These are phyloP conservation scores for Enteromius argenteus DNA, from an alignment of 2,797 vertebrate genomes.

Conservation along the genomic window DNA sequence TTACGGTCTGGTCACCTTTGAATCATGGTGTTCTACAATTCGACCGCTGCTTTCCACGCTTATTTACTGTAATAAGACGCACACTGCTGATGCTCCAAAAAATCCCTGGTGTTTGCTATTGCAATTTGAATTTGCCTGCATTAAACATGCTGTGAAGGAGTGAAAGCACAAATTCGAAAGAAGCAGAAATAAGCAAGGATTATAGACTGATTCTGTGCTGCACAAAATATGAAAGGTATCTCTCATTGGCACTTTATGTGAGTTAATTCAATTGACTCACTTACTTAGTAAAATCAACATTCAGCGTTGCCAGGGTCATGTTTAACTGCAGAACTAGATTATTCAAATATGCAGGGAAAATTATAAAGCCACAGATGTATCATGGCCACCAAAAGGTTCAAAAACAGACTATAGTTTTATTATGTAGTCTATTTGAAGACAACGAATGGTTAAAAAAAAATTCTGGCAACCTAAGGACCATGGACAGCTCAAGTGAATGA, in stretches of 20 bases:
- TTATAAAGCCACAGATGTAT: not conserved
- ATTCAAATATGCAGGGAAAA: not conserved
- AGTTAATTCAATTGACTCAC: not conserved
- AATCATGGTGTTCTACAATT: constrained; percentile 6
- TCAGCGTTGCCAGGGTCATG: not conserved
- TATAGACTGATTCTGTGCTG: not conserved
- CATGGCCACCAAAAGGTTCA: not conserved
- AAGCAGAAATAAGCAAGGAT: constrained; percentile 4
- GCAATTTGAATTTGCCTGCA: constrained; percentile 10
- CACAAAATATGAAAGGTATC: constrained; percentile 17
- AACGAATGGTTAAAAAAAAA: not conserved
- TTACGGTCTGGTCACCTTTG: constrained; percentile 29
- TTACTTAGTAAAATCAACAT: not conserved
- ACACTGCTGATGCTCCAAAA: constrained; percentile 2
- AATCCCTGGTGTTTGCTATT: not conserved
- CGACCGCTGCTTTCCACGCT: not conserved
- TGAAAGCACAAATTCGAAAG: not conserved
- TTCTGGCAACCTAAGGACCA: not conserved
- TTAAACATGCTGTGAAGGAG: not conserved
- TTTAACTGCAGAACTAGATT: not conserved
- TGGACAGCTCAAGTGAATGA: not conserved
- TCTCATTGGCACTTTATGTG: not conserved
- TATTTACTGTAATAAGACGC: constrained; percentile 22
- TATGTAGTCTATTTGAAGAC: not conserved
- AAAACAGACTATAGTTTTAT: not conserved